Evolutionary conservation across 2,797 vertebrate species (phyloP), one percentile per base, ranked within the genome.

Genomic region (Spinus olivaceus): DNA sequence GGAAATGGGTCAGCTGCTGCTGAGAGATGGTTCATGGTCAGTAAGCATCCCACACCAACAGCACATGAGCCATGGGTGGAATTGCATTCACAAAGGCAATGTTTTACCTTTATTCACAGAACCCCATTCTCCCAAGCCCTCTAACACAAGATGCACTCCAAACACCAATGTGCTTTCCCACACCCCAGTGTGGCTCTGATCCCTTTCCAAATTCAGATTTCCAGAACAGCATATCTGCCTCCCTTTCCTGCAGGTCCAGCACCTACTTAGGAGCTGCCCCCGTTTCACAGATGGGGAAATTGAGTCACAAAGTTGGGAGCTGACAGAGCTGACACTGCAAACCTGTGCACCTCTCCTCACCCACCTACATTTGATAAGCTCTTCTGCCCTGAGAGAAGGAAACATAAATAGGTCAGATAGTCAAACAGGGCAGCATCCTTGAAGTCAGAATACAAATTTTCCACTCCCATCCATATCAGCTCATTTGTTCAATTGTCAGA

Each of bases 401-500:
- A 94, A 71, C 67, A 81, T 84, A 95, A 91, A 91, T 54, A 89
- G 79, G 88, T 85, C 88, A 95, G 64, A 92, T 86, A 92, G 41
- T 53, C 78, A 94, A 90, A 79, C 60, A 81, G 30, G 53, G 73
- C 49, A 82, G 81, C 46, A 82, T 69, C 73, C 67, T 91, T 71
- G 35, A 93, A 94, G 61, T 56, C 39, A 56, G 51, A 94, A 90
- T 20, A 78, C n/a, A 88, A 37, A 64, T 94, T 87, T 86, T 85
- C 57, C 50, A 66, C 61, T 90, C 87, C 77, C 46, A 72, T 92
- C 84, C 73, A 50, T 85, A 88, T 90, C 83, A 69, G 90, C 71
- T 92, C 87, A 81, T 95, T 94, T 93, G 91, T 94, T 95, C 91
- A 53, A 90, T 56, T 94, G 88, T 90, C 90, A 95, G 70, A 74